These are phyloP conservation scores for Sylvietta virens DNA, from an alignment of 2,113 vertebrate genomes.

Conservation along the genomic window DNA sequence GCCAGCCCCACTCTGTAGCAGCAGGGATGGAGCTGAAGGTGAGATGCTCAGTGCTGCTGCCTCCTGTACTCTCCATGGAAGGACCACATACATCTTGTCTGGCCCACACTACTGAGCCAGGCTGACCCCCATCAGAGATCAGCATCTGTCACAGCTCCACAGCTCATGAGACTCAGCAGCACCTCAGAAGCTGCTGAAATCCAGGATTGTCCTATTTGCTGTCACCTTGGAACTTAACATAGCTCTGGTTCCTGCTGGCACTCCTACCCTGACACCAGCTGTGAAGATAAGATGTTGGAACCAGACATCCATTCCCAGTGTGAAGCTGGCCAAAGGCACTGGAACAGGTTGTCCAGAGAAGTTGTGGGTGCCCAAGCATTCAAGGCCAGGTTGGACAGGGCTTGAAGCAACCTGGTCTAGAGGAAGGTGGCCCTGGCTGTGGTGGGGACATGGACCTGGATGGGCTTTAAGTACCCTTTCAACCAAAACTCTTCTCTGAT, in stretches of 20 bases:
- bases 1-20: not conserved
- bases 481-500: not conserved
- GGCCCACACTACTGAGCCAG: not conserved
- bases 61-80: not conserved
- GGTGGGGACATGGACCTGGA: not conserved
- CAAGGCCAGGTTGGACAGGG: not conserved
- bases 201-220: not conserved
- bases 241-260: not conserved
- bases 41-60: not conserved
- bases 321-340: not conserved
- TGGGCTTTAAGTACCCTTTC: not conserved
- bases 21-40: not conserved
- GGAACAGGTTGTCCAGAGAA: not conserved
- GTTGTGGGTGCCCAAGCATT: not conserved
- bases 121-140: not conserved
- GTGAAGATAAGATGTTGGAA: not conserved
- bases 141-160: not conserved
- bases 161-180: not conserved
- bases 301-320: accelerated
- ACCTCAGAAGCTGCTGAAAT: not conserved
- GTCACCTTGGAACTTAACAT: not conserved
- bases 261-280: not conserved
- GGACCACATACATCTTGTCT: accelerated
- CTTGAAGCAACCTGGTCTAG: not conserved
- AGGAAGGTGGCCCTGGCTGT: not conserved